Base-by-base conservation (phyloP, 2,888 invertebrate genomes). In the Venusia cambrica region DNA sequence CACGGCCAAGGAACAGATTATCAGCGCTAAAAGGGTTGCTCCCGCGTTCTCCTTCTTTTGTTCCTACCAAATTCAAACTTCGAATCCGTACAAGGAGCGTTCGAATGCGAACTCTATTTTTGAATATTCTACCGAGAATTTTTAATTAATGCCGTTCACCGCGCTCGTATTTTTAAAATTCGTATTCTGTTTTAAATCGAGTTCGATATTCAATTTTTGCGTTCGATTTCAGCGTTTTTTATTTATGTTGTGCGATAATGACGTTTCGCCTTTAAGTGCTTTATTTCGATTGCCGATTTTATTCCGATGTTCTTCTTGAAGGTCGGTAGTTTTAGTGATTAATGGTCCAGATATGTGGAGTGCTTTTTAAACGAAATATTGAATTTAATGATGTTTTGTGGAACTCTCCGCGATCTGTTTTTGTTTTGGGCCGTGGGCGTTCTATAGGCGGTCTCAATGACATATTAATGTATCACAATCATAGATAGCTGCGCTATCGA, bases 11-110 rank as follows among this genome's bases (percentile, higher is more conserved):
- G 84, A 81, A 85, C 84, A 85, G 85, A 85, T 87, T 84, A 85
- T 87, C 85, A 84, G 84, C 85, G 85, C 84, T 87, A 87, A 87
- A 85, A 87, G 85, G 84, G 85, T 84, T 87, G 85, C 85, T 84
- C 85, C 85, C 83, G 84, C 80, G 74, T 72, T 80, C 76, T 83
- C 67, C 73, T 84, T 62, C 81, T 84, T 84, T 84, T 85, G 83
- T 84, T 81, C 76, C 79, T 81, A 73, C 85, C 85, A 84, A 84
- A 84, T 84, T 83, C 84, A 83, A 85, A 85, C 79, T 84, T 74
- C 68, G 67, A 70, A 73, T 73, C 83, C 83, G 81, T 84, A 84
- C 84, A 84, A 83, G 84, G 84, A 84, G 84, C 79, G 78, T 80
- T 77, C 81, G 83, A 83, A 81, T 83, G 84, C 84, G 83, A 81